Percentiles rank a stretch among this genome's conserved stretches.
Evolutionary conservation across 2,888 invertebrate species (phyloP).

Genomic region (Formica aserva): DNA sequence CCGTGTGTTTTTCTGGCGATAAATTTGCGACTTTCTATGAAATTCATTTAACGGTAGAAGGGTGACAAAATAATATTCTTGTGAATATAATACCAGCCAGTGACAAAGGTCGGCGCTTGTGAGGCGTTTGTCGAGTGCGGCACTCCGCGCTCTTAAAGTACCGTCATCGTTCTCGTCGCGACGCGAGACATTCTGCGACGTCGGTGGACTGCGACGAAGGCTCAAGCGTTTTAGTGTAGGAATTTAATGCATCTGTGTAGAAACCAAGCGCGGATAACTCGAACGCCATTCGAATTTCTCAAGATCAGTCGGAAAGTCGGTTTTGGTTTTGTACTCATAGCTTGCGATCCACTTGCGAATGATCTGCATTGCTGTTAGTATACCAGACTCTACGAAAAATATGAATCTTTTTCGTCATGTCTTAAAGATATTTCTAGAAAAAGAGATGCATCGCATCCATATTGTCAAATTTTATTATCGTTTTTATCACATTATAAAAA

Average conservation of each 20-base stretch:
- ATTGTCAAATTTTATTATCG: background rate
- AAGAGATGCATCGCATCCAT: background rate
- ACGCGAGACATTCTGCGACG: slow-evolving; percentile 66
- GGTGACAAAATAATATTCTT: slow-evolving; percentile 62
- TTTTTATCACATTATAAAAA: background rate
- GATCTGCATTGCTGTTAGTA: background rate
- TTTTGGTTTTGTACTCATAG: slow-evolving; percentile 30
- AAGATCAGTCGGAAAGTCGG: slow-evolving; percentile 16
- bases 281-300: slow-evolving; percentile 56
- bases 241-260: slow-evolving; percentile 77
- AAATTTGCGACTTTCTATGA: background rate
- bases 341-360: slow-evolving; percentile 16
- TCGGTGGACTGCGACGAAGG: slow-evolving; percentile 59
- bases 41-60: background rate
- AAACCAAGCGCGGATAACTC: slow-evolving; percentile 66
- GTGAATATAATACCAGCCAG: slow-evolving; percentile 68
- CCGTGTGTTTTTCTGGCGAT: background rate
- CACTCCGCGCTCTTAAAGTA: slow-evolving; percentile 81
- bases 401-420: background rate
- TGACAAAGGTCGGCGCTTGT: slow-evolving; percentile 73
- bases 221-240: slow-evolving; percentile 66
- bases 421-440: background rate
- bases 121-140: slow-evolving; percentile 79
- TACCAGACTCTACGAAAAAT: background rate
- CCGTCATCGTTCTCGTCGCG: slow-evolving; percentile 69